A percentile compares a stretch with the other conserved stretches of the same genome.
Evolutionary conservation across 2,113 vertebrate species (phyloP).

Genomic region (Pedetes capensis): DNA sequence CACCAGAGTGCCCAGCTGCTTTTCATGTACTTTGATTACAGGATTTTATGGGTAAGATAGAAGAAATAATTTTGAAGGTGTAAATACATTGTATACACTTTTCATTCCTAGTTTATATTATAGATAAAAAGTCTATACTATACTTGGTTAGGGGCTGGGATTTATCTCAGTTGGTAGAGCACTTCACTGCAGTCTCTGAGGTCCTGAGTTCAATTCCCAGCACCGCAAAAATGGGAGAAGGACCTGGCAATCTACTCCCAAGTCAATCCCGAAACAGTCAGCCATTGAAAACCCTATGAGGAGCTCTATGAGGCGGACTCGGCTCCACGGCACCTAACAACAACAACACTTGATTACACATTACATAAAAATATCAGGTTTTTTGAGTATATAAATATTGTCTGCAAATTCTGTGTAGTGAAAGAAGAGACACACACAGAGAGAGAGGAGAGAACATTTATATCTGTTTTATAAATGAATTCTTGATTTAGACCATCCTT

Average conservation of each 20-base stretch:
- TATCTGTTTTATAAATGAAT: constrained; percentile 53
- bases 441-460: neutral
- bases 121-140: neutral
- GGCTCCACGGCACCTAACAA: no score
- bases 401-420: neutral
- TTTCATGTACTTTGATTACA: neutral
- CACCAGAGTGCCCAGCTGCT: no score
- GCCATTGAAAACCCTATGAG: no score
- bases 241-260: no score
- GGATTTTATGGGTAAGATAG: neutral
- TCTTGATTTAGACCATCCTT: constrained; percentile 44
- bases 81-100: neutral
- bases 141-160: no score
- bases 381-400: constrained; percentile 18
- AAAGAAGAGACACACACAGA: neutral
- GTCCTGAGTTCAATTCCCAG: no score
- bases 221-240: no score
- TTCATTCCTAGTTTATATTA: neutral
- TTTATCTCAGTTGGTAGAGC: no score
- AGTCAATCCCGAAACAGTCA: no score
- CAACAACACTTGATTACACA: no score
- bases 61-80: constrained; percentile 13
- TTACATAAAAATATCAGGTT: neutral
- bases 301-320: no score
- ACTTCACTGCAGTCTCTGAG: no score